Evolutionary conservation across 2,797 vertebrate genomes (phyloP).

Genomic region (Leucoraja ocellata): DNA sequence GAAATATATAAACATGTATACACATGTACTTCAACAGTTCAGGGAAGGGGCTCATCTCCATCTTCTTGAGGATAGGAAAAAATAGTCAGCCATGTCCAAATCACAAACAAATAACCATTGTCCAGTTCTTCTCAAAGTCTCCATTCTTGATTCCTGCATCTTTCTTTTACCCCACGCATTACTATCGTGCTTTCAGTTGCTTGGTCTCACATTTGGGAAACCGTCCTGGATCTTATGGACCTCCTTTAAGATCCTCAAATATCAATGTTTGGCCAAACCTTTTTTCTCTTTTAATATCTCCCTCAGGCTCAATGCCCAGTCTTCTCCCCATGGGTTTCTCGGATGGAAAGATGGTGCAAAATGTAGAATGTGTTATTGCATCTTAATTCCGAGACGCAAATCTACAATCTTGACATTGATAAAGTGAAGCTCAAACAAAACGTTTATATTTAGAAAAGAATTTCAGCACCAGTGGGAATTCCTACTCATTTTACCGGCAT

Average conservation of each 20-base stretch:
- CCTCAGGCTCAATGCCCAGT: neutral
- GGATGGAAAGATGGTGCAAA: neutral
- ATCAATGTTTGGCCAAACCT: neutral
- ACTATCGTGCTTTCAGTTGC: neutral
- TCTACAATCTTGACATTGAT: neutral
- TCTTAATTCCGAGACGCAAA: neutral
- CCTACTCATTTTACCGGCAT: slow-evolving; percentile 25
- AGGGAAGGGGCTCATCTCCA: too few species aligned
- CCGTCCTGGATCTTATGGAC: neutral
- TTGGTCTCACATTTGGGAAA: neutral
- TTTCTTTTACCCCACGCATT: neutral
- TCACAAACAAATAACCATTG: too few species aligned
- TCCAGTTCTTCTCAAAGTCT: neutral
- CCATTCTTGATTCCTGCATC: neutral
- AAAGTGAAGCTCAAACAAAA: neutral
- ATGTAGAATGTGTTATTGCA: neutral
- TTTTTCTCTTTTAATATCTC: neutral
- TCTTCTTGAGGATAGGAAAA: too few species aligned
- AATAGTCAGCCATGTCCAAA: too few species aligned
- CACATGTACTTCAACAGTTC: too few species aligned
- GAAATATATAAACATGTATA: too few species aligned
- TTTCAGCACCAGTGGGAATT: slow-evolving; percentile 16
- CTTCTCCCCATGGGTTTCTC: neutral
- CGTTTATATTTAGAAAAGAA: neutral
- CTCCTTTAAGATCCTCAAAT: neutral